Evolutionary conservation across 2,888 invertebrate species (phyloP).

Genomic region (Cantharis nigra): DNA sequence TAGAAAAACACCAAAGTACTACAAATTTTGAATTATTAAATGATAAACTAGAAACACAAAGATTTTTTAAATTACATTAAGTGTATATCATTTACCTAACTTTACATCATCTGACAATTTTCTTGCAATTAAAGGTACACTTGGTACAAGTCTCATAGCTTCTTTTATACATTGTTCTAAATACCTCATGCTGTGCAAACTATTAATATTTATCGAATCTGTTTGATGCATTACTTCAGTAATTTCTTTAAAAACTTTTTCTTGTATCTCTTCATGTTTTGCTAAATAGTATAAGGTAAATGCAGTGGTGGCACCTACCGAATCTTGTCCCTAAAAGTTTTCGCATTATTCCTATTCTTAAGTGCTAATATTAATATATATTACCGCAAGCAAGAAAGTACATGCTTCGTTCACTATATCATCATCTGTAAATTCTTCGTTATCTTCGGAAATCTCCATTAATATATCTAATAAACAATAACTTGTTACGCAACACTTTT

Average conservation of each 20-base stretch:
- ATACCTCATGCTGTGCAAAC: slow-evolving; percentile 68
- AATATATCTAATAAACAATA: slow-evolving; percentile 58
- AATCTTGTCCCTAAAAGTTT: slow-evolving; percentile 62
- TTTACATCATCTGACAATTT: slow-evolving; percentile 60
- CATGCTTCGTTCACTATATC: slow-evolving; percentile 65
- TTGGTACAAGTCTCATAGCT: slow-evolving; percentile 67
- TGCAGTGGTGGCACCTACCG: slow-evolving; percentile 62
- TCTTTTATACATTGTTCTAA: slow-evolving; percentile 74
- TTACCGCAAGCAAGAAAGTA: slow-evolving; percentile 66
- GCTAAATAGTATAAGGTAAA: slow-evolving; percentile 63
- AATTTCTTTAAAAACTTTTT: slow-evolving; percentile 57
- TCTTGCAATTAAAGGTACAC: slow-evolving; percentile 69
- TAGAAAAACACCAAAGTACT: no score
- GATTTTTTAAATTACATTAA: no score
- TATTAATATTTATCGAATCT: slow-evolving; percentile 60
- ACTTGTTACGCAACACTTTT: neutral
- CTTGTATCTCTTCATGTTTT: slow-evolving; percentile 59
- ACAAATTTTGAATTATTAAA: no score
- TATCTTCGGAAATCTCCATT: slow-evolving; percentile 59
- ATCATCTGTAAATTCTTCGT: slow-evolving; percentile 59
- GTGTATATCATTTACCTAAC: slow-evolving; percentile 56
- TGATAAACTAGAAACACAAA: no score
- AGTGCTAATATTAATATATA: slow-evolving; percentile 13
- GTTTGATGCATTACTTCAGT: slow-evolving; percentile 56
- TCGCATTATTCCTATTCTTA: neutral